These are phyloP conservation scores for Drosophila kepulauana DNA, from an alignment of 1,140 invertebrate genomes.

Conservation along the genomic window DNA sequence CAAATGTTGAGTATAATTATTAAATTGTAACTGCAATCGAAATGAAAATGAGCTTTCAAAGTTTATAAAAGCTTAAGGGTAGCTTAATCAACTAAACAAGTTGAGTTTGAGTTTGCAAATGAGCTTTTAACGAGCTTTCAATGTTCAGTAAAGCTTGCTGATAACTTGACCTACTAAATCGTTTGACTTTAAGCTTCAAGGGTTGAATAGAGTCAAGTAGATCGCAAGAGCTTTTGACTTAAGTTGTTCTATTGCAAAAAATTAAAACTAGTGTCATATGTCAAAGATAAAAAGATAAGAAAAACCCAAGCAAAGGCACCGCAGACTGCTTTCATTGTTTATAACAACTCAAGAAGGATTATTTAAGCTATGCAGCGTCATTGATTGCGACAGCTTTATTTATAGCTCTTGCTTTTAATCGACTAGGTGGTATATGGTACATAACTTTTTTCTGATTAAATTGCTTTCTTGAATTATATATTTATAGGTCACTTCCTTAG, in stretches of 20 bases:
- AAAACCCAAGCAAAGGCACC: background rate
- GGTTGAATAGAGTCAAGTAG: no score
- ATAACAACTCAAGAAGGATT: background rate
- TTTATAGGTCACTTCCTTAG: no score
- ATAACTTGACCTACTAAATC: no score
- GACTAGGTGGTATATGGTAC: background rate
- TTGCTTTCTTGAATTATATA: background rate
- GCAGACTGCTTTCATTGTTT: background rate
- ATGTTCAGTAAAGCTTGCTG: no score
- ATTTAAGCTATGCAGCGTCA: background rate
- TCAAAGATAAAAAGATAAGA: background rate
- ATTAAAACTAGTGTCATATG: conserved; percentile 4
- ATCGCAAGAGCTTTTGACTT: no score
- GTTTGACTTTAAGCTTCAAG: no score
- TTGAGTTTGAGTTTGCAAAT: no score
- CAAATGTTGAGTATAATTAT: background rate
- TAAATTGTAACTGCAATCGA: background rate
- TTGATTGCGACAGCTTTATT: background rate
- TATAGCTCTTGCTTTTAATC: background rate
- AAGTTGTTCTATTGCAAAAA: background rate
- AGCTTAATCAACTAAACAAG: no score
- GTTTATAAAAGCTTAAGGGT: no score
- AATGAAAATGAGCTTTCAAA: background rate
- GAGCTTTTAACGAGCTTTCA: no score
- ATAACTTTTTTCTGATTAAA: background rate